A percentile compares a stretch with the other conserved stretches of the same genome.
These are phyloP conservation scores for Entomyzon cyanotis DNA, from an alignment of 2,113 vertebrate species.

Conservation along the genomic window DNA sequence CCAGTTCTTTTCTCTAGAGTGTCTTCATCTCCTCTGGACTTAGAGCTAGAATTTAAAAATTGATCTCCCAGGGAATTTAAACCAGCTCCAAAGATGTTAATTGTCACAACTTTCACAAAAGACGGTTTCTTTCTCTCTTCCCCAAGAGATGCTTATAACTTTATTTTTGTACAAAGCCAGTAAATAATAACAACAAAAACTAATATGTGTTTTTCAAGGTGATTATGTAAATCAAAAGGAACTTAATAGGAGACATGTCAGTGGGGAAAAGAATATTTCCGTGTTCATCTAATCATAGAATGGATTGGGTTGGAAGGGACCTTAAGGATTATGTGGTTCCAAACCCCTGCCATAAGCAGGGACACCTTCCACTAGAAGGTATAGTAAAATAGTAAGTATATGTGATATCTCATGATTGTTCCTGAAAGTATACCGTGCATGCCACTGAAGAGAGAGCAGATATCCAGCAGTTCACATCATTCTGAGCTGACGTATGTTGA, in stretches of 20 bases:
- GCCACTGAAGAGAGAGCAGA: not conserved
- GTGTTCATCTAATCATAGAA: not conserved
- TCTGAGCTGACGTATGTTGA: not conserved
- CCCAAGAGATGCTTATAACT: not conserved
- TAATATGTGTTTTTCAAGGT: rapidly evolving
- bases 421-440: not conserved
- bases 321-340: not conserved
- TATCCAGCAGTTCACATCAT: not conserved
- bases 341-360: not conserved
- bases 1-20: not conserved
- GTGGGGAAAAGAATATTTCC: not conserved
- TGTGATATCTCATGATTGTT: not conserved
- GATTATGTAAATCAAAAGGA: not conserved
- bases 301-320: not conserved
- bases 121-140: not conserved
- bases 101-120: not conserved
- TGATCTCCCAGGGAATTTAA: not conserved
- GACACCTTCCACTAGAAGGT: not conserved
- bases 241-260: not conserved
- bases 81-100: not conserved
- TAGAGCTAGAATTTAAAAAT: not conserved
- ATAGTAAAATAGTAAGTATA: not conserved
- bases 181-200: not conserved
- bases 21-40: not conserved
- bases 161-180: not conserved